These are phyloP conservation scores for Sebastes itinus DNA, from an alignment of 2,797 vertebrate genomes.

Conservation along the genomic window DNA sequence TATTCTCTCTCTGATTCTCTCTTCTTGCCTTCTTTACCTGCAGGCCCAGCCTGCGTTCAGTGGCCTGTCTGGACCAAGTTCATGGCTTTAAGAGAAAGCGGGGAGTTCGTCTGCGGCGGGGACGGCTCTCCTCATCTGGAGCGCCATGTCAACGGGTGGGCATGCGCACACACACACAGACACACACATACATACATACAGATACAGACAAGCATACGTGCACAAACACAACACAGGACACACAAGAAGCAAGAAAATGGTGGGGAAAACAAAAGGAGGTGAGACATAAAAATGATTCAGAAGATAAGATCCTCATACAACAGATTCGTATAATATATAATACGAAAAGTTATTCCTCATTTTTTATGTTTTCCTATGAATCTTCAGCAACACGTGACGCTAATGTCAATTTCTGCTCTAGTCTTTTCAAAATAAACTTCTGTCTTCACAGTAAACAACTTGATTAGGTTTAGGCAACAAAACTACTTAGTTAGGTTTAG, in stretches of 20 bases:
- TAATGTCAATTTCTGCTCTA: too few relatives aligned
- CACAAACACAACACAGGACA: slow-evolving; percentile 54
- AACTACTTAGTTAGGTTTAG: too few relatives aligned
- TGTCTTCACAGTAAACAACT: too few relatives aligned
- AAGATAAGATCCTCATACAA: slow-evolving; percentile 28
- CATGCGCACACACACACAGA: slow-evolving; percentile 33
- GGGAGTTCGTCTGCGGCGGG: slow-evolving; percentile 83
- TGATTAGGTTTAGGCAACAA: too few relatives aligned
- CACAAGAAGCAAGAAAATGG: slow-evolving; percentile 46
- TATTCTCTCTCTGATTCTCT: not conserved
- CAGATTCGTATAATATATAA: too few relatives aligned
- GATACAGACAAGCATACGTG: slow-evolving; percentile 28
- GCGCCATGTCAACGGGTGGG: slow-evolving; percentile 45
- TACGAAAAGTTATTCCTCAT: too few relatives aligned
- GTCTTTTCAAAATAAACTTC: too few relatives aligned
- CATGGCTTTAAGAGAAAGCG: slow-evolving; percentile 87
- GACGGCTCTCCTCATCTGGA: slow-evolving; percentile 83
- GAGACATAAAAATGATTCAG: slow-evolving; percentile 52
- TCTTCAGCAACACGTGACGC: too few relatives aligned
- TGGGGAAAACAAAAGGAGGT: slow-evolving; percentile 48
- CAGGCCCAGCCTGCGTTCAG: slow-evolving; percentile 79
- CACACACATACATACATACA: slow-evolving; percentile 4
- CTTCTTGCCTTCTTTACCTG: slow-evolving; percentile 67
- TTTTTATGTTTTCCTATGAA: too few relatives aligned
- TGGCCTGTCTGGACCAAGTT: slow-evolving; percentile 73